These are phyloP conservation scores for Botia kubotai DNA, from an alignment of 2,797 vertebrate genomes.

Conservation along the genomic window DNA sequence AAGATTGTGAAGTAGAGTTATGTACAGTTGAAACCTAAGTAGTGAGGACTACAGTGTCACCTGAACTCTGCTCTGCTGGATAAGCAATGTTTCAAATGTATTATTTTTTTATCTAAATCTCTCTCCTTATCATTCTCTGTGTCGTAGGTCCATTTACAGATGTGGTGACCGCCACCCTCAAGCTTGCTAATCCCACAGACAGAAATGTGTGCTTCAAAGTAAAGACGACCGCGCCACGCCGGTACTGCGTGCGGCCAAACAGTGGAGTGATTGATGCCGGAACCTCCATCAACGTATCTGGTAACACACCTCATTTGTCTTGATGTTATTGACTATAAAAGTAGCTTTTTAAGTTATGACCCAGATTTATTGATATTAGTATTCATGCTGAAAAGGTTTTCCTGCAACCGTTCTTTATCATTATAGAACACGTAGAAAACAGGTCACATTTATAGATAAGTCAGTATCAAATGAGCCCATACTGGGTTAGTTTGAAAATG, in stretches of 20 bases:
- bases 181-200: constrained; percentile 96
- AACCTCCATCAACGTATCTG: constrained; percentile 95
- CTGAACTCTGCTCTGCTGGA: too few species aligned
- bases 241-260: constrained; percentile 98
- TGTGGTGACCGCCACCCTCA: constrained; percentile 95
- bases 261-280: constrained; percentile 96
- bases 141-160: constrained; percentile 96
- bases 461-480: too few species aligned
- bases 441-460: background rate
- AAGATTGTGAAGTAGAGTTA: too few species aligned
- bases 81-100: too few species aligned
- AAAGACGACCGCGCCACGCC: constrained; percentile 97
- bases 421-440: too few species aligned
- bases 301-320: constrained; percentile 72
- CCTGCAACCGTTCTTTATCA: background rate
- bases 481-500: background rate
- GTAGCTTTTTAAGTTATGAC: background rate
- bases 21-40: too few species aligned
- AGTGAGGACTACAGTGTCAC: too few species aligned
- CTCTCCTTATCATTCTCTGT: constrained; percentile 4
- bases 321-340: background rate
- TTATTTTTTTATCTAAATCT: background rate
- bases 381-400: background rate
- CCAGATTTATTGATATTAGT: background rate
- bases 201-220: constrained; percentile 98